Evolutionary conservation across 2,888 invertebrate genomes (phyloP).

Genomic region (Imbricaverruca yamaguchii): DNA sequence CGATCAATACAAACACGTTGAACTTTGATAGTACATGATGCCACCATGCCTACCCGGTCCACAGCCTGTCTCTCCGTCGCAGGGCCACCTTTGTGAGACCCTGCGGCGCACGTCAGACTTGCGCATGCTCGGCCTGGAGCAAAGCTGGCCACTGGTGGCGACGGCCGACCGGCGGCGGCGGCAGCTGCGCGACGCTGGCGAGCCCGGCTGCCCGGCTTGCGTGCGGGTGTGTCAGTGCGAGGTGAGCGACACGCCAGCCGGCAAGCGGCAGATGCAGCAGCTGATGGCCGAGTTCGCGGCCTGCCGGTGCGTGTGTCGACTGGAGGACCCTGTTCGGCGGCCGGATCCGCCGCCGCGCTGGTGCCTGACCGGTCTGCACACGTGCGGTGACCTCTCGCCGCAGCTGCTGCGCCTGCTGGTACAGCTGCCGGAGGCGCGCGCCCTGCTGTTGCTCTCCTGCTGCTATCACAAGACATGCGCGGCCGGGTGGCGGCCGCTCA

Average conservation of each 20-base stretch:
- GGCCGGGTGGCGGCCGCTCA: not conserved
- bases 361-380: slow-evolving; percentile 28
- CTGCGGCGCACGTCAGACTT: slow-evolving; percentile 26
- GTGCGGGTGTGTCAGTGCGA: slow-evolving; percentile 24
- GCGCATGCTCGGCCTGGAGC: slow-evolving; percentile 28
- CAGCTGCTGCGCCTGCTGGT: slow-evolving; percentile 29
- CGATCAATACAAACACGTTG: too few species aligned
- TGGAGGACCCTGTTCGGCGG: not conserved
- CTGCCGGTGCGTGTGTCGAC: not conserved
- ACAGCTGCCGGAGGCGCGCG: slow-evolving; percentile 24
- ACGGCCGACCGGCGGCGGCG: slow-evolving; percentile 26
- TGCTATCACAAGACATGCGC: slow-evolving; percentile 29
- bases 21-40: too few species aligned
- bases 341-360: not conserved
- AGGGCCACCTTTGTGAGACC: slow-evolving; percentile 30
- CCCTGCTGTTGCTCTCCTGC: slow-evolving; percentile 30
- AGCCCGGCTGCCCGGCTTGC: not conserved
- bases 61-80: not conserved
- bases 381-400: slow-evolving; percentile 31
- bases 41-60: too few species aligned
- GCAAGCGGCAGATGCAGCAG: slow-evolving; percentile 20
- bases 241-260: slow-evolving; percentile 25
- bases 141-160: slow-evolving; percentile 24
- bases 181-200: slow-evolving; percentile 24
- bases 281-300: slow-evolving; percentile 25